Conservation (phyloP, 2,797 vertebrate genomes). For the Salarias fasciatus region DNA sequence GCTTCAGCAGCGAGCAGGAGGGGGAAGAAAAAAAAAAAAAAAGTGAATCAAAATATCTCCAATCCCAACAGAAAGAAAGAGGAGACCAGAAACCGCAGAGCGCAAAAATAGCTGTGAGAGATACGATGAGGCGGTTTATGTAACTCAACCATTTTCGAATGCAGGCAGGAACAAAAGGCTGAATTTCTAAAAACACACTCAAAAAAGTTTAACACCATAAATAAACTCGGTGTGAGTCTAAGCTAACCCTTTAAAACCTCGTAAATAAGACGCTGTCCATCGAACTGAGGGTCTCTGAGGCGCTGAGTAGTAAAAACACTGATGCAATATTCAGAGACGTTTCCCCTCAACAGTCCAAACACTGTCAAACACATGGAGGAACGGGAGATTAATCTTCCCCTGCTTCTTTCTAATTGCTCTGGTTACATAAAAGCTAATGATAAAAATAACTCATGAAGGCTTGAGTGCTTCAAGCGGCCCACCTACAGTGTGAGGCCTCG, state of each 20-base stretch:
- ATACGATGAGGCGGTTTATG: slow-evolving; percentile 20
- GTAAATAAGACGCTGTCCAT: neutral
- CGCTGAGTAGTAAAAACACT: no score
- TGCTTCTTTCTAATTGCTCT: slow-evolving; percentile 59
- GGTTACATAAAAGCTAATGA: slow-evolving; percentile 43
- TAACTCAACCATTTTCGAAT: neutral
- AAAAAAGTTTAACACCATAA: no score
- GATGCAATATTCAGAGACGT: slow-evolving; percentile 24
- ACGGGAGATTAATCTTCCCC: slow-evolving; percentile 56
- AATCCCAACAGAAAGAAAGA: slow-evolving; percentile 10
- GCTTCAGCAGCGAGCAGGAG: neutral
- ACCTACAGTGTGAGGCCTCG: slow-evolving; percentile 5
- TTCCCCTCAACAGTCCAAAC: slow-evolving; percentile 11
- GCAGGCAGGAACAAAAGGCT: neutral
- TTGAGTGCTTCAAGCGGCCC: slow-evolving; percentile 19
- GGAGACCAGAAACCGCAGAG: neutral
- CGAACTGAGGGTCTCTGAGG: neutral
- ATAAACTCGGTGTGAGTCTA: no score
- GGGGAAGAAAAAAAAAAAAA: slow-evolving; percentile 29
- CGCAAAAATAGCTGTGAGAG: slow-evolving; percentile 11
- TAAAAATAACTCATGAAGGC: slow-evolving; percentile 38
- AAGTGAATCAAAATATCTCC: slow-evolving; percentile 26
- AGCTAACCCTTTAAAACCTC: neutral
- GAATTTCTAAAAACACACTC: no score
- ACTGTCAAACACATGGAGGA: slow-evolving; percentile 14